Conservation (phyloP, 2,888 invertebrate species). For the Strigamia crassipes region DNA sequence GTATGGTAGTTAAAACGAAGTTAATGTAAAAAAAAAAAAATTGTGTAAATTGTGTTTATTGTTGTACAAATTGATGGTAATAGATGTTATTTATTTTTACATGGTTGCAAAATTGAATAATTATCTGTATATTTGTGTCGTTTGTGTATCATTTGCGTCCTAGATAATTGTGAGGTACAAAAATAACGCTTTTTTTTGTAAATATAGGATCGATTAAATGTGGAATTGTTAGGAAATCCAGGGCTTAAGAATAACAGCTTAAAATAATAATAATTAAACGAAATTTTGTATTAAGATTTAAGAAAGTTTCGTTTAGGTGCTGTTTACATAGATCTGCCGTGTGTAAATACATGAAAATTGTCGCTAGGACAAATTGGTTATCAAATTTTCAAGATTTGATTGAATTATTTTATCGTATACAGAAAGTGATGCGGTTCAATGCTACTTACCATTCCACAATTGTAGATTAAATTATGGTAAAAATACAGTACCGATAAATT, state of each 20-base stretch:
- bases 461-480: background rate
- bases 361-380: background rate
- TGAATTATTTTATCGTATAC: background rate
- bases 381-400: background rate
- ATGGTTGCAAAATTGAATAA: background rate
- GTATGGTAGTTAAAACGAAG: too few relatives aligned
- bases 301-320: background rate
- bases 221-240: background rate
- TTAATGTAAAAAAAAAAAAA: background rate
- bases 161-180: background rate
- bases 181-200: background rate
- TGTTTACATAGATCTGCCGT: background rate
- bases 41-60: background rate
- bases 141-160: background rate
- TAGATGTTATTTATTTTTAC: conserved; percentile 31
- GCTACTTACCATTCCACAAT: background rate
- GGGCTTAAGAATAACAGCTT: background rate
- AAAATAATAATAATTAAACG: background rate
- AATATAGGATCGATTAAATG: background rate
- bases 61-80: conserved; percentile 5
- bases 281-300: background rate
- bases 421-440: background rate
- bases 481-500: background rate
- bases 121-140: background rate
- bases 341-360: too few relatives aligned